Evolutionary conservation across 2,797 vertebrate genomes (phyloP).

Genomic region (Ibycter americanus): DNA sequence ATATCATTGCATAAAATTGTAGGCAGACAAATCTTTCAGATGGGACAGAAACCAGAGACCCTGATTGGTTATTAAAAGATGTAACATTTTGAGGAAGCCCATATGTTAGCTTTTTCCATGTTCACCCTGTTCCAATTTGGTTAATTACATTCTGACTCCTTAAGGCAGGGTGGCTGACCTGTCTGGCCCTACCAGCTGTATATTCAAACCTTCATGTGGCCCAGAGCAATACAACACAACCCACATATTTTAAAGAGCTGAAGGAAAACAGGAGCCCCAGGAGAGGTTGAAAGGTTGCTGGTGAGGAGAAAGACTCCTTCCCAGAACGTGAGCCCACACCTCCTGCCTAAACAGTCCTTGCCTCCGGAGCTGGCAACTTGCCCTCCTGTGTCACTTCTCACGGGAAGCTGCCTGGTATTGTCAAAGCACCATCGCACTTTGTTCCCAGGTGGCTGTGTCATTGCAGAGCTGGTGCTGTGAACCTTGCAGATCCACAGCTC

Average conservation of each 20-base stretch:
- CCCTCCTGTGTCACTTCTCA: neutral
- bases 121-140: constrained; percentile 39
- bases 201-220: neutral
- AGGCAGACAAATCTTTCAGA: constrained; percentile 35
- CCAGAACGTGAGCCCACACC: accelerated
- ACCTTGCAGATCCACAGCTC: neutral
- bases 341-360: neutral
- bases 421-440: neutral
- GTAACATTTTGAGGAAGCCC: neutral
- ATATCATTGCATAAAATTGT: constrained; percentile 25
- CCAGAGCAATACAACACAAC: neutral
- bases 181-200: constrained; percentile 23
- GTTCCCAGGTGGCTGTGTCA: neutral
- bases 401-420: neutral
- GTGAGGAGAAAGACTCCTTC: neutral
- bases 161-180: constrained; percentile 29
- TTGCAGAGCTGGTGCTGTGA: neutral
- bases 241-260: neutral
- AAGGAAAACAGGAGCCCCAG: neutral
- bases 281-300: too few species aligned
- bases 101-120: constrained; percentile 26
- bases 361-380: neutral
- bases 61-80: constrained; percentile 32
- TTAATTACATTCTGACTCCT: constrained; percentile 20
- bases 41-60: constrained; percentile 34